Evolutionary conservation across 2,888 invertebrate species (phyloP).

Genomic region (Drosophila tripunctata): DNA sequence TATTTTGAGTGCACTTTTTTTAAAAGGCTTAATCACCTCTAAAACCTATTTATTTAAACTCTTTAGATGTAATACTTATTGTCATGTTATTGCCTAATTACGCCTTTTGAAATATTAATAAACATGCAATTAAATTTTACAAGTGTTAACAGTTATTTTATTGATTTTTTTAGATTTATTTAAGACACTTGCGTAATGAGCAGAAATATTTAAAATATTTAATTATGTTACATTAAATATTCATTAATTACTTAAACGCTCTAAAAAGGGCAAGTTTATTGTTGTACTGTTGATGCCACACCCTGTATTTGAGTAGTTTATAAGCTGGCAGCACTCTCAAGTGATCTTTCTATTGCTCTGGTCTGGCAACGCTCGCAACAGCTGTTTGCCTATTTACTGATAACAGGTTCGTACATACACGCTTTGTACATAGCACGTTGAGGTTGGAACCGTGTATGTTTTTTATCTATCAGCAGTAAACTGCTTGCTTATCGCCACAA

Average conservation of each 20-base stretch:
- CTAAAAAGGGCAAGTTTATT: too few species aligned
- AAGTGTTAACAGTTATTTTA: background rate
- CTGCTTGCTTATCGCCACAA: slow-evolving; percentile 20
- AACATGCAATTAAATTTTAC: background rate
- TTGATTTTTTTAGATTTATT: background rate
- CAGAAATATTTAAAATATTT: background rate
- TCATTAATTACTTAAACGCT: background rate
- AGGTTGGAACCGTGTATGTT: slow-evolving; percentile 9
- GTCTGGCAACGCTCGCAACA: slow-evolving; percentile 54
- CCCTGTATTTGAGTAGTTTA: background rate
- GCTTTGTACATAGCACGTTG: slow-evolving; percentile 17
- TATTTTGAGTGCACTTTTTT: background rate
- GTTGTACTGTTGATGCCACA: background rate
- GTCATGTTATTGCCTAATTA: background rate
- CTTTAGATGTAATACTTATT: too few species aligned
- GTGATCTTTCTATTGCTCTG: background rate
- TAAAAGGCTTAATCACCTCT: background rate
- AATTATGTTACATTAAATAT: background rate
- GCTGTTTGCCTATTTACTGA: slow-evolving; percentile 38
- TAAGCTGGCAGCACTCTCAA: background rate
- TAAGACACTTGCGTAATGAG: background rate
- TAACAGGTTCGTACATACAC: slow-evolving; percentile 19
- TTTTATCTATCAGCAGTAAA: slow-evolving; percentile 6
- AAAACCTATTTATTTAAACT: background rate
- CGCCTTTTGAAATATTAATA: background rate